Base-by-base conservation (phyloP, 1,140 invertebrate genomes). In the Lepidurus packardi region DNA sequence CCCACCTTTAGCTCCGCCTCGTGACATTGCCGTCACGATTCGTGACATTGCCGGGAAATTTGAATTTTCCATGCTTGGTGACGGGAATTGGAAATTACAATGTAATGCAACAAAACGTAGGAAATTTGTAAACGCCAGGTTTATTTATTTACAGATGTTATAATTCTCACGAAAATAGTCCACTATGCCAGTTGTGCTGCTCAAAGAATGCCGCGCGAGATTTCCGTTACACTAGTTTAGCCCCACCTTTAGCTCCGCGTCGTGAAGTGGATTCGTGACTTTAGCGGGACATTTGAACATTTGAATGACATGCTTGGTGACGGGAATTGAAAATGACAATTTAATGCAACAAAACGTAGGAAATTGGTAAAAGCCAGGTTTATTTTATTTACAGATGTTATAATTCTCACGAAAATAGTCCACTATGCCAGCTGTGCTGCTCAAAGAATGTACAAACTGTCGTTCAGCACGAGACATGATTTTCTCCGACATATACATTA, bases 401-500 rank as follows among this genome's bases (percentile, higher is more conserved):
- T 89, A 88, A 84, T 89, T 84, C 74, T 88, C 82, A 47, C 88
- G 81, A 79, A 97, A 85, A 87, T 91, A 96, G 41, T 90, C 84
- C 74, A 94, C 86, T 5, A 96, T 92, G 80, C 88, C 86, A 77
- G 89, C 84, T 81, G 90, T 91, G 80, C 86, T 90, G 79, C 88
- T 89, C 41, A 97, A 85, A 80, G 88, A 88, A 86, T 97, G 97
- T 83, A 97, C 96, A 75, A 90, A 84, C 80, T 88, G 84, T 81
- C 91, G 90, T 82, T 93, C 88, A 74, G 88, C 84, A 81, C 90
- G 92, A 7, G 89, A 86, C 80, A 96, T 86, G 65, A 92, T 83
- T 85, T 92, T 92, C 84, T 95, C 93, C 81, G 94, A 80, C 96
- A 98, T 98, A 83, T 95, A 96, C 73, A 94, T 93, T 76, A 98